Conservation (phyloP, 64 coral and sea anemone species). For the Acropora tenuis region DNA sequence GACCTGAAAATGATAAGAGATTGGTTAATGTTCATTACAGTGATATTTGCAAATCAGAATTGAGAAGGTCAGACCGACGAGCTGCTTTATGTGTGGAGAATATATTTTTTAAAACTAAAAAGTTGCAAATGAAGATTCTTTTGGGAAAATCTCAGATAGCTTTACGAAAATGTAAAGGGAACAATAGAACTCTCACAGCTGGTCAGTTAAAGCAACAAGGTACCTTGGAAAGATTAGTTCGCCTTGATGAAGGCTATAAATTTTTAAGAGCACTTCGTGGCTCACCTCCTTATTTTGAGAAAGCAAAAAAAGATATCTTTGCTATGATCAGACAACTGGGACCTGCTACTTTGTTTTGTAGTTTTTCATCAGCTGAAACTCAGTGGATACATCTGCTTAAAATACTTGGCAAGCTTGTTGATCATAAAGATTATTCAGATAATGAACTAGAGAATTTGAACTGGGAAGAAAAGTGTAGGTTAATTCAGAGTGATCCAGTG, state of each 20-base stretch:
- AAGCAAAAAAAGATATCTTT: constrained; percentile 54
- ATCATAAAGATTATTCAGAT: constrained; percentile 35
- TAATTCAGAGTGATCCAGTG: constrained; percentile 48
- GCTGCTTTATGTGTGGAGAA: constrained; percentile 54
- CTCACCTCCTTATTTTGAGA: constrained; percentile 12
- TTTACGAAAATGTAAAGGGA: constrained; percentile 61
- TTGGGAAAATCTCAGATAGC: constrained; percentile 60
- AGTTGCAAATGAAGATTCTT: too few relatives aligned
- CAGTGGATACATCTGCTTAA: constrained; percentile 4
- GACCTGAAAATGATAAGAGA: too few relatives aligned
- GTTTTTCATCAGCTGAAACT: background rate
- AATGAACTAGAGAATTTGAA: too few relatives aligned
- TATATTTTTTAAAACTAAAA: constrained; percentile 31
- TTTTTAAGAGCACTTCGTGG: constrained; percentile 47
- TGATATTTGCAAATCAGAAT: constrained; percentile 46
- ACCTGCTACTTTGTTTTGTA: background rate
- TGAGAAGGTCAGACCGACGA: constrained; percentile 35
- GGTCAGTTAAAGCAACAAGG: constrained; percentile 54
- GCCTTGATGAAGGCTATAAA: constrained; percentile 48
- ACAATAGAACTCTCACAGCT: constrained; percentile 46
- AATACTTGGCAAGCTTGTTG: too few relatives aligned
- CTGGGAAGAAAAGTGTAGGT: background rate
- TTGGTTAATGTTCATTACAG: background rate
- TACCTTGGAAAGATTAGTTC: constrained; percentile 55
- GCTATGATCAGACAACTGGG: constrained; percentile 27